Conservation (phyloP, 2,888 invertebrate genomes). For the Thymelicus acteon region DNA sequence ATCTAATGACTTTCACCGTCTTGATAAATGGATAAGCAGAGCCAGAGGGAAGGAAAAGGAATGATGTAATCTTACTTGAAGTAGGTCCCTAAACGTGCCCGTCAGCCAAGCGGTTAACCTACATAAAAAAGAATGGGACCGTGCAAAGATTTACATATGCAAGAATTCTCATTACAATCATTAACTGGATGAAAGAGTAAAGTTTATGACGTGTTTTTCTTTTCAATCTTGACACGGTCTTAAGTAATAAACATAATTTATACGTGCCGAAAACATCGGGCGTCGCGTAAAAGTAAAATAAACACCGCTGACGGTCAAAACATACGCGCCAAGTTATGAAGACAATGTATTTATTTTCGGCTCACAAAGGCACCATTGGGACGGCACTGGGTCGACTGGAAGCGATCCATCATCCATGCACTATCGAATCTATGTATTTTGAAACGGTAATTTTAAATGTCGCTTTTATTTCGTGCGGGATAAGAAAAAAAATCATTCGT, state of each 20-base stretch:
- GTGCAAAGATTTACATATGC: slow-evolving; percentile 11
- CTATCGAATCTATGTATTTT: slow-evolving; percentile 15
- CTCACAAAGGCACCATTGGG: slow-evolving; percentile 40
- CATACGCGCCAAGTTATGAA: slow-evolving; percentile 47
- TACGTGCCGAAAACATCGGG: slow-evolving; percentile 28
- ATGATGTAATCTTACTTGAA: neutral
- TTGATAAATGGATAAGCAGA: neutral
- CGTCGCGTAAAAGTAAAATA: slow-evolving; percentile 29
- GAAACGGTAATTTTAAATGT: neutral
- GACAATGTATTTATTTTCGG: slow-evolving; percentile 52
- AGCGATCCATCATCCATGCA: slow-evolving; percentile 40
- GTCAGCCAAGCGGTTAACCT: slow-evolving; percentile 8
- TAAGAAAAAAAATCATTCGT: neutral
- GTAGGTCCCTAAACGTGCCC: neutral
- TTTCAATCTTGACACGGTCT: slow-evolving; percentile 31
- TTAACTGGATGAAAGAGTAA: slow-evolving; percentile 26
- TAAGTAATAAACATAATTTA: slow-evolving; percentile 37
- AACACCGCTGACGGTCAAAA: slow-evolving; percentile 37
- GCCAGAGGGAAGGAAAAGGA: neutral
- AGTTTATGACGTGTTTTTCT: slow-evolving; percentile 22
- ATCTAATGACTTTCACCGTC: neutral
- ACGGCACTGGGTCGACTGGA: slow-evolving; percentile 43
- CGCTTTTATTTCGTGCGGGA: slow-evolving; percentile 7
- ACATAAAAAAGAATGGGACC: slow-evolving; percentile 27
- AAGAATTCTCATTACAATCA: slow-evolving; percentile 30